phyloP scores from a whole-genome alignment of 53 echinoderm and acorn worm genomes.

The Crossaster papposus region DNA sequence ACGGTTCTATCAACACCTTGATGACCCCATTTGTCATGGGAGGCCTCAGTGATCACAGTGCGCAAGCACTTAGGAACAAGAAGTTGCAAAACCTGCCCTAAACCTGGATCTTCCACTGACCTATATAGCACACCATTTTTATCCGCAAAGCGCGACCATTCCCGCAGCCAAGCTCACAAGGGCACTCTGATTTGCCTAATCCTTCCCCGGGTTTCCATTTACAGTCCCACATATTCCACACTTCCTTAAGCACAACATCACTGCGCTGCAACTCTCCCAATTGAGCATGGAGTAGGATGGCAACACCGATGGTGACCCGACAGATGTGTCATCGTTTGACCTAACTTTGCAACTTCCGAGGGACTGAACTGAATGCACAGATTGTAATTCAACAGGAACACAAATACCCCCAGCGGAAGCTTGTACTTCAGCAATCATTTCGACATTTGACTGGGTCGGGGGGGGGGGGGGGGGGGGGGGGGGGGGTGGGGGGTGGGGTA shows the following conservation, averaged over 20 bases:
- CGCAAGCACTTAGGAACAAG: slow-evolving; percentile 61
- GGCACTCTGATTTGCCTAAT: no score
- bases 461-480: no score
- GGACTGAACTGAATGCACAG: no score
- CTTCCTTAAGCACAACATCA: neutral
- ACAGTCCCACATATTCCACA: slow-evolving; percentile 1
- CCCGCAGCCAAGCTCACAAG: slow-evolving; percentile 23
- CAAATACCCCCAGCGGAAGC: no score
- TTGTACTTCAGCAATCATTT: no score
- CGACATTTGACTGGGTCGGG: no score
- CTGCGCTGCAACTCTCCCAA: neutral
- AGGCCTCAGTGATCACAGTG: slow-evolving; percentile 21
- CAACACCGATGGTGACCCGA: neutral
- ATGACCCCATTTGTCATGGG: slow-evolving; percentile 73
- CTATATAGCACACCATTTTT: slow-evolving; percentile 11
- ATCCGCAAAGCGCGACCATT: neutral
- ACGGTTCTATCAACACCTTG: slow-evolving; percentile 60
- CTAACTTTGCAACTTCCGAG: no score
- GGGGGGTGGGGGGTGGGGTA: no score
- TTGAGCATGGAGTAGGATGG: neutral
- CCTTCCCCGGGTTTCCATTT: slow-evolving; percentile 9
- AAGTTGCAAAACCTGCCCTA: slow-evolving; percentile 45
- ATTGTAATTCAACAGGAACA: no score
- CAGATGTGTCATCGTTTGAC: neutral
- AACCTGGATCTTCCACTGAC: neutral